Conservation (phyloP, 2,797 vertebrate genomes). For the Percopsis omiscomaycus region DNA sequence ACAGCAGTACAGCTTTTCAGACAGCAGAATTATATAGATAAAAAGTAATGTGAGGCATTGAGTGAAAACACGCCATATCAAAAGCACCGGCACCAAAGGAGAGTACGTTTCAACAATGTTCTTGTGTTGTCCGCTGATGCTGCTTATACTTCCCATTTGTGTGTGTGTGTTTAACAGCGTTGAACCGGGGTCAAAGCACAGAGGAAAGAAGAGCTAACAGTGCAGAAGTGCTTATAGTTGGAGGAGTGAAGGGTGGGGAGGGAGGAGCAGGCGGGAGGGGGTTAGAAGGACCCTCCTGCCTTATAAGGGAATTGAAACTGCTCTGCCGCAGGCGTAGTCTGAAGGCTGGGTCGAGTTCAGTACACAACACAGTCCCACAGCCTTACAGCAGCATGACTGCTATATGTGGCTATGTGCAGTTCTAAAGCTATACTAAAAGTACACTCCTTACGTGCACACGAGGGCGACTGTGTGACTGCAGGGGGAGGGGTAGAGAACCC, state of each 20-base stretch:
- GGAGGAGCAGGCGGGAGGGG: constrained; percentile 52
- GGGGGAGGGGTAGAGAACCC: too few relatives aligned
- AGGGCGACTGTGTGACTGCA: too few relatives aligned
- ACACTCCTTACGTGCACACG: too few relatives aligned
- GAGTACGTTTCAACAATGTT: not conserved
- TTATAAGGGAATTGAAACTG: constrained; percentile 78
- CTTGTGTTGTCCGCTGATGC: not conserved
- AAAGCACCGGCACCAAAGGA: not conserved
- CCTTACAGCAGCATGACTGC: too few relatives aligned
- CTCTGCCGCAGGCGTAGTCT: constrained; percentile 62
- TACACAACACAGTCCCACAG: not conserved
- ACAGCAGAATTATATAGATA: constrained; percentile 13
- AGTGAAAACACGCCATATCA: not conserved
- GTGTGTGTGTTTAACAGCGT: constrained; percentile 28
- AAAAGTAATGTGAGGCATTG: constrained; percentile 1
- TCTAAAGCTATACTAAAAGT: too few relatives aligned
- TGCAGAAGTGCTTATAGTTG: constrained; percentile 24
- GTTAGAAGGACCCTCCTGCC: constrained; percentile 69
- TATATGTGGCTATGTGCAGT: too few relatives aligned
- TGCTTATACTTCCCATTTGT: not conserved
- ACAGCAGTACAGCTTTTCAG: constrained; percentile 26
- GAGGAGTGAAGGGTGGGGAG: constrained; percentile 2
- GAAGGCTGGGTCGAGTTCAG: constrained; percentile 56
- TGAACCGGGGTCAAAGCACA: constrained; percentile 37
- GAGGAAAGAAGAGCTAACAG: constrained; percentile 45